Evolutionary conservation across 2,888 invertebrate species (phyloP).

Genomic region (Xylocampa areola): DNA sequence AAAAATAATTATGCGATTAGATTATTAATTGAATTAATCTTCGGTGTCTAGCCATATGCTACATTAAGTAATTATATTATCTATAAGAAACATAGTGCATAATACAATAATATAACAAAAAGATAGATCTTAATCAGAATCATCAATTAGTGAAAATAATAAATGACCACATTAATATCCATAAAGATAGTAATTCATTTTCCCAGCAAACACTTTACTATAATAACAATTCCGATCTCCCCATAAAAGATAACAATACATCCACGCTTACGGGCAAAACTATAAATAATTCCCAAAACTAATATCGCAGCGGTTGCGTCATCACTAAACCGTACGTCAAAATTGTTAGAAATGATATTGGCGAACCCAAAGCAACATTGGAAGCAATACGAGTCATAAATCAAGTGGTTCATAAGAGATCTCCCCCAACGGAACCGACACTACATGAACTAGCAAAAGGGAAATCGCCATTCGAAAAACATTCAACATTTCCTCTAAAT

Average conservation of each 20-base stretch:
- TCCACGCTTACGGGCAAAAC: constrained; percentile 52
- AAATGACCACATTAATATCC: background rate
- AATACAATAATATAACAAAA: too few species aligned
- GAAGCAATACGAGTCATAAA: constrained; percentile 73
- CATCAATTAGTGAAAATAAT: too few species aligned
- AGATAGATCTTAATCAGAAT: too few species aligned
- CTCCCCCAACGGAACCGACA: constrained; percentile 74
- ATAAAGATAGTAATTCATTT: constrained; percentile 20
- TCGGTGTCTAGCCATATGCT: too few species aligned
- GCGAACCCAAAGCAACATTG: constrained; percentile 68
- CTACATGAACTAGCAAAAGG: constrained; percentile 78
- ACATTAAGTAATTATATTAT: too few species aligned
- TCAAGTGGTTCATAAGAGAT: constrained; percentile 79
- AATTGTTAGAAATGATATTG: constrained; percentile 72
- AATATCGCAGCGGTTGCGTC: constrained; percentile 70
- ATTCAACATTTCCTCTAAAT: constrained; percentile 70
- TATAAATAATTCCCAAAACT: constrained; percentile 71
- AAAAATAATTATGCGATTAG: too few species aligned
- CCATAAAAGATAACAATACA: constrained; percentile 56
- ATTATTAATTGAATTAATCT: too few species aligned
- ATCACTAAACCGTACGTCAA: constrained; percentile 73
- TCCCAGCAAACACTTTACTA: constrained; percentile 23
- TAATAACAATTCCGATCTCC: constrained; percentile 18
- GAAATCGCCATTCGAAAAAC: constrained; percentile 76
- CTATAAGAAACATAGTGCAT: too few species aligned